Conservation (phyloP, 2,888 invertebrate genomes). For the Neuroscelio doddi region DNA sequence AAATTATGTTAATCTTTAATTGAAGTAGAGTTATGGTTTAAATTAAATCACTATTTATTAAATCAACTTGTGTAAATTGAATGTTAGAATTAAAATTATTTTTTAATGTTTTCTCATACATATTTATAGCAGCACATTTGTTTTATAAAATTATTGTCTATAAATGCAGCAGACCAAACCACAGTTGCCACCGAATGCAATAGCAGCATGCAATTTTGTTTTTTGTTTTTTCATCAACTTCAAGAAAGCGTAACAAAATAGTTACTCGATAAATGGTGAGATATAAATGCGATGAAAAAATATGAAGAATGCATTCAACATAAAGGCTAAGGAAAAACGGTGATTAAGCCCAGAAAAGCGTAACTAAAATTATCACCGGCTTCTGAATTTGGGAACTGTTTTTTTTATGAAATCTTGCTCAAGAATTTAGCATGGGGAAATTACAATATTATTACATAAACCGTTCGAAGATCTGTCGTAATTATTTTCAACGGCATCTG, state of each 20-base stretch:
- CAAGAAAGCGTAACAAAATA: constrained; percentile 42
- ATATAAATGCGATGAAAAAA: constrained; percentile 24
- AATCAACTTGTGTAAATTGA: too few species aligned
- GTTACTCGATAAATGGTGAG: constrained; percentile 21
- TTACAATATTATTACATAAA: constrained; percentile 20
- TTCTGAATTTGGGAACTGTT: constrained; percentile 31
- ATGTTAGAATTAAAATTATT: too few species aligned
- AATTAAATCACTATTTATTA: too few species aligned
- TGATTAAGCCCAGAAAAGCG: constrained; percentile 28
- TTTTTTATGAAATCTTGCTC: constrained; percentile 25
- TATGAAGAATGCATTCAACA: constrained; percentile 6
- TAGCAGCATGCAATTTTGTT: constrained; percentile 19
- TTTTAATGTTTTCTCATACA: too few species aligned
- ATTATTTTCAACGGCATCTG: not conserved
- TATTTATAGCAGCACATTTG: too few species aligned
- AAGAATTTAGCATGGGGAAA: constrained; percentile 22
- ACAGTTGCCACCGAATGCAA: constrained; percentile 10
- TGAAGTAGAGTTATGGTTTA: too few species aligned
- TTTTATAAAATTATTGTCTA: too few species aligned
- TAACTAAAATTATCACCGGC: constrained; percentile 21
- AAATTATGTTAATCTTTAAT: too few species aligned
- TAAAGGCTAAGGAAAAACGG: too few species aligned
- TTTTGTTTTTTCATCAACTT: constrained; percentile 15
- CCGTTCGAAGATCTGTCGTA: constrained; percentile 5
- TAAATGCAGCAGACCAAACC: constrained; percentile 22